These are phyloP conservation scores for Agrilus biguttatus DNA, from an alignment of 2,888 invertebrate species.

Conservation along the genomic window DNA sequence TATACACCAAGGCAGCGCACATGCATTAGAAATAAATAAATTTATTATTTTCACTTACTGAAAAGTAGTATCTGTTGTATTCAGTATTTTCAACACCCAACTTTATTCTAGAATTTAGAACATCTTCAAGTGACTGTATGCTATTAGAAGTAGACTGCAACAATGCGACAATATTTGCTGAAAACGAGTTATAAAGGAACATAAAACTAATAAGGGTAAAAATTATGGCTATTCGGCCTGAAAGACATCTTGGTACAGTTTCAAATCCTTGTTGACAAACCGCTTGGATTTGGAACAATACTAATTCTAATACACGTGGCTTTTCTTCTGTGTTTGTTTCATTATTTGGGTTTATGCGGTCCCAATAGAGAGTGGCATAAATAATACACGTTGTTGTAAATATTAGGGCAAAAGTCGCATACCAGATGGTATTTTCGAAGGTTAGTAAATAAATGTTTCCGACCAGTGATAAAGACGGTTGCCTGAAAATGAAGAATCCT, in stretches of 20 bases:
- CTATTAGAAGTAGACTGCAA: conserved; percentile 46
- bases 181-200: conserved; percentile 51
- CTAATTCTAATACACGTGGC: conserved; percentile 15
- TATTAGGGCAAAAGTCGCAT: conserved; percentile 30
- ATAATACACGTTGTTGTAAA: conserved; percentile 12
- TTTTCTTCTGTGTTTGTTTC: background rate
- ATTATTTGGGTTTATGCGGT: conserved; percentile 18
- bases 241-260: conserved; percentile 28
- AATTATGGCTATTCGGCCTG: conserved; percentile 31
- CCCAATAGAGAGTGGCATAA: conserved; percentile 21
- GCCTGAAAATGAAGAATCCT: conserved; percentile 47
- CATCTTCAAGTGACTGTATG: conserved; percentile 38
- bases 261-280: conserved; percentile 35
- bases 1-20: too few species aligned
- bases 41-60: conserved; percentile 31
- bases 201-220: conserved; percentile 29
- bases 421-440: conserved; percentile 48
- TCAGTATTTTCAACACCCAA: conserved; percentile 47
- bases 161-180: conserved; percentile 52
- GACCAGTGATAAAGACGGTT: conserved; percentile 48
- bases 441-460: conserved; percentile 53
- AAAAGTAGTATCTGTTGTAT: conserved; percentile 42
- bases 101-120: conserved; percentile 42
- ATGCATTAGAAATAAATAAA: too few species aligned
- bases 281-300: conserved; percentile 32